Evolutionary conservation across 2,888 invertebrate species (phyloP).

Genomic region (Dynastes maya): DNA sequence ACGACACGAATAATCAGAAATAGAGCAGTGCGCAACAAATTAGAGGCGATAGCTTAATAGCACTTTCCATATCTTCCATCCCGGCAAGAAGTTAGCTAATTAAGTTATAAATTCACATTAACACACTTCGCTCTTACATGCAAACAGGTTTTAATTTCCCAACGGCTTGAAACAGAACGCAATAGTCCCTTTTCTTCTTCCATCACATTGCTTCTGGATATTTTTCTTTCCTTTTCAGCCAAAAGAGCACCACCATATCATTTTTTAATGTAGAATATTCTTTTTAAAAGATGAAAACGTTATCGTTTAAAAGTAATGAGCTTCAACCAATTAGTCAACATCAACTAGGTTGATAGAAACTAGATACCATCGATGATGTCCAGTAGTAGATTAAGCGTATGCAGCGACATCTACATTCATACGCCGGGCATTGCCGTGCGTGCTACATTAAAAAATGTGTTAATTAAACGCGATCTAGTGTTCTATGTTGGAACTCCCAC

Average conservation of each 20-base stretch:
- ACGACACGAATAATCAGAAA: neutral
- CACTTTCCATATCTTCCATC: neutral
- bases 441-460: too few species aligned
- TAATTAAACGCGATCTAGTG: too few species aligned
- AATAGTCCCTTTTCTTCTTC: neutral
- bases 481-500: too few species aligned
- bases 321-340: neutral
- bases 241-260: too few species aligned
- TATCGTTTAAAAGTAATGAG: neutral
- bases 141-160: neutral
- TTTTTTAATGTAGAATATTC: too few species aligned
- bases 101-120: slow-evolving; percentile 34
- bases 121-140: slow-evolving; percentile 20
- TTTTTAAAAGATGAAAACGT: neutral
- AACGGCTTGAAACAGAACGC: neutral
- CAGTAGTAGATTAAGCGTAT: too few species aligned
- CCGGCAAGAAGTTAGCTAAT: slow-evolving; percentile 4
- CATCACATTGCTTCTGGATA: too few species aligned
- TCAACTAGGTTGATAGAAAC: neutral
- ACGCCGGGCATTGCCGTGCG: too few species aligned
- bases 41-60: slow-evolving; percentile 12
- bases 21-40: neutral
- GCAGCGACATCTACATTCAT: too few species aligned
- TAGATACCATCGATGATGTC: too few species aligned
- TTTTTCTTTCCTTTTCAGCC: too few species aligned